Percentiles rank a stretch among this genome's conserved stretches.
Conservation (phyloP, 2,888 invertebrate genomes). For the Euproctis similis region DNA sequence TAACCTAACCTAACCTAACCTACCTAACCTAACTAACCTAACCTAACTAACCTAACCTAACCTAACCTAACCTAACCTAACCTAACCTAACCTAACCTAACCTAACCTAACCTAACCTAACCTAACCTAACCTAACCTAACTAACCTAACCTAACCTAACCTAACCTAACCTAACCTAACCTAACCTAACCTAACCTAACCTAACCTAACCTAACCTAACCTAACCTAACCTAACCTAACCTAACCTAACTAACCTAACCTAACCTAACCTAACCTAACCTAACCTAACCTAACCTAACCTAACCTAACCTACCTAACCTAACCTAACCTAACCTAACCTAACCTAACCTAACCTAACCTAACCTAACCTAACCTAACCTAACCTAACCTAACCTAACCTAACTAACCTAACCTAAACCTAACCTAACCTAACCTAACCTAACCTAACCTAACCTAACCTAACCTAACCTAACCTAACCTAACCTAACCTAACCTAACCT, state of each 20-base stretch:
- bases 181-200: constrained; percentile 11
- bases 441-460: constrained; percentile 16
- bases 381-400: constrained; percentile 16
- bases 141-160: constrained; percentile 6
- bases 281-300: constrained; percentile 17
- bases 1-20: no score
- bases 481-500: constrained; percentile 17
- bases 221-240: constrained; percentile 9
- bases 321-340: constrained; percentile 15
- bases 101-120: constrained; percentile 10
- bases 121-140: constrained; percentile 10
- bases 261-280: constrained; percentile 18
- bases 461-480: constrained; percentile 15
- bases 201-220: constrained; percentile 10
- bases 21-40: no score
- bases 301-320: no score
- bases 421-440: constrained; percentile 15
- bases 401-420: no score
- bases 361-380: constrained; percentile 17
- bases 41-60: constrained; percentile 9
- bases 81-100: constrained; percentile 10
- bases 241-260: constrained; percentile 9
- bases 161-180: constrained; percentile 7
- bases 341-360: constrained; percentile 15
- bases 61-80: constrained; percentile 9